Evolutionary conservation across 2,113 vertebrate species (phyloP).

Genomic region (Malurus alboscapulatus): DNA sequence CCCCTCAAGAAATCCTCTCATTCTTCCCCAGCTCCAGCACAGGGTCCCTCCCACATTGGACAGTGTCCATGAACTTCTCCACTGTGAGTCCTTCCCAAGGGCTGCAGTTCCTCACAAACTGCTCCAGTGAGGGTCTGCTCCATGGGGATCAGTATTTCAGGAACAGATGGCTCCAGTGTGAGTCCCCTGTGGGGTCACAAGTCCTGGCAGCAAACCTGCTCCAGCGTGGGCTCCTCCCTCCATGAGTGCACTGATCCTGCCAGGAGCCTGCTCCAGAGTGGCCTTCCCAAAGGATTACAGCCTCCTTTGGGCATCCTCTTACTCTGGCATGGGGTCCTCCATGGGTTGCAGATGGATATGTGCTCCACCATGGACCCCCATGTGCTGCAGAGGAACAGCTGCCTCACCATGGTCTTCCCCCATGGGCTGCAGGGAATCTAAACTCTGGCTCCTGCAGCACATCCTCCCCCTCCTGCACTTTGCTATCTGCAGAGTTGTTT

Average conservation of each 20-base stretch:
- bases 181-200: neutral
- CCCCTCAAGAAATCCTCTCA: neutral
- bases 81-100: fast-evolving
- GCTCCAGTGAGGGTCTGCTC: neutral
- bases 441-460: neutral
- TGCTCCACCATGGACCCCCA: neutral
- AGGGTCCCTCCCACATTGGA: neutral
- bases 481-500: neutral
- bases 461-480: neutral
- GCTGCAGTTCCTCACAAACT: neutral
- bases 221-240: neutral
- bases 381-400: neutral
- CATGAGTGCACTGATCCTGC: neutral
- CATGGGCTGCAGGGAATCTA: neutral
- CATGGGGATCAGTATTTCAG: neutral
- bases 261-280: neutral
- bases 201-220: neutral
- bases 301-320: neutral
- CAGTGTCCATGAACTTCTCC: neutral
- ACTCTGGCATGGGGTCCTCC: neutral
- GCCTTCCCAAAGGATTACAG: neutral
- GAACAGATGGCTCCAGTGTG: neutral
- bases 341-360: neutral
- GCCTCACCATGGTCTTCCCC: fast-evolving
- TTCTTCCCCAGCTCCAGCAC: neutral